phyloP scores from a whole-genome alignment of 2,888 invertebrate species.

The Acronicta alni region DNA sequence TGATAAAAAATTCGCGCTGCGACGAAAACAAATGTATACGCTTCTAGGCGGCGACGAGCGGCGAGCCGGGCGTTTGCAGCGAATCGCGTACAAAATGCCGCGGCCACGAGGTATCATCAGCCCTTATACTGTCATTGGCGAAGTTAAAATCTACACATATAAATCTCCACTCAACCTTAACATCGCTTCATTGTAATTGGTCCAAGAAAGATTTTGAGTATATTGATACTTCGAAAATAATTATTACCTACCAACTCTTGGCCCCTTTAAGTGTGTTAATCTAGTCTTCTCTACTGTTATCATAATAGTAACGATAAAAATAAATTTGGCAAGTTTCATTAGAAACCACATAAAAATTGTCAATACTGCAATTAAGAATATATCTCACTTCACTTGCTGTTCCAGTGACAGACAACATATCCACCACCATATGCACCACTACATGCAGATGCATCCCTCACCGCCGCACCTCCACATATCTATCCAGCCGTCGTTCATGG shows the following conservation, averaged over 20 bases:
- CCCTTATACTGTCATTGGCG: constrained; percentile 33
- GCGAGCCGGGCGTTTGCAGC: constrained; percentile 52
- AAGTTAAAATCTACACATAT: constrained; percentile 56
- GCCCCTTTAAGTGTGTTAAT: background rate
- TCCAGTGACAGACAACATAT: constrained; percentile 90
- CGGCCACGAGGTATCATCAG: constrained; percentile 46
- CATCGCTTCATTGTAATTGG: constrained; percentile 39
- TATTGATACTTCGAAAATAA: constrained; percentile 8
- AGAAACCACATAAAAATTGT: constrained; percentile 5
- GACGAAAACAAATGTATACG: constrained; percentile 51
- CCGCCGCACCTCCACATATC: constrained; percentile 90
- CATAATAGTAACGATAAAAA: background rate
- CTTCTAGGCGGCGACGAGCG: constrained; percentile 47
- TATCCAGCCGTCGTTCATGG: constrained; percentile 83
- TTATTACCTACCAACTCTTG: background rate
- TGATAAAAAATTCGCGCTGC: constrained; percentile 40
- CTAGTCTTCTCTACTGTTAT: background rate
- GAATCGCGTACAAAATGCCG: constrained; percentile 41
- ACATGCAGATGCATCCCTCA: constrained; percentile 87
- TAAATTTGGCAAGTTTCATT: background rate
- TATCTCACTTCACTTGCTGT: background rate
- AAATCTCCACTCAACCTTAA: constrained; percentile 63
- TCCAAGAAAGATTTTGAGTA: constrained; percentile 7
- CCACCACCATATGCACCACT: constrained; percentile 94
- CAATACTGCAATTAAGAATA: background rate